Evolutionary conservation across 2,888 invertebrate species (phyloP), one percentile per base, ranked within the genome.

Genomic region (Latheticus oryzae): DNA sequence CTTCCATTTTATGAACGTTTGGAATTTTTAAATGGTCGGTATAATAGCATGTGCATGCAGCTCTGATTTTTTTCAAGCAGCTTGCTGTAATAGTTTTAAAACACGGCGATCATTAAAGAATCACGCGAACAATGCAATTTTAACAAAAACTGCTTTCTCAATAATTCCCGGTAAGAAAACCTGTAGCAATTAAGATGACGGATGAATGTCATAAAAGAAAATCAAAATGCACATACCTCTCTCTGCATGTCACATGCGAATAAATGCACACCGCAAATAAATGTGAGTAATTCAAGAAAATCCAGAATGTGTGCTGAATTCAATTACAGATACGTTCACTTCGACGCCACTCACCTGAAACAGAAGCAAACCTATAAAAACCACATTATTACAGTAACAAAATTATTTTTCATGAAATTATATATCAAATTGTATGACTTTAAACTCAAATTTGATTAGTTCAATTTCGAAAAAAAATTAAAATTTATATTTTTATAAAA

Each of bases 191-290:
- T 75, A 75, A 74, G 67, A 73, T 75, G 74, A 74, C 68, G 71
- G 65, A 75, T 70, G 69, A 50, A 61, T 58, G 67, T 60, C 67
- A 64, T 65, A 67, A 62, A 70, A 67, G 69, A 70, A 71, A 74
- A 72, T 73, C 73, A 73, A 73, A 74, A 73, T 71, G 73, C 71
- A 69, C 74, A 73, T 74, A 70, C 70, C 71, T 71, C 68, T 66
- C 65, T 68, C 70, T 71, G 70, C 71, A 72, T 71, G 73, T 73
- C 71, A 67, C 69, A 61, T 61, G 64, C 61, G 61, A 64, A 68
- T 69, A 67, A 67, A 68, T 67, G 61, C 61, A 56, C 52, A 65
- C 64, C 50, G 62, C 65, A 64, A 70, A 71, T 70, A 69, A 64
- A 70, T 71, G 68, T 60, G 58, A 62, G 67, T 69, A 68, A 70